Conservation (phyloP, 2,113 vertebrate genomes). For the Dasypus novemcinctus region DNA sequence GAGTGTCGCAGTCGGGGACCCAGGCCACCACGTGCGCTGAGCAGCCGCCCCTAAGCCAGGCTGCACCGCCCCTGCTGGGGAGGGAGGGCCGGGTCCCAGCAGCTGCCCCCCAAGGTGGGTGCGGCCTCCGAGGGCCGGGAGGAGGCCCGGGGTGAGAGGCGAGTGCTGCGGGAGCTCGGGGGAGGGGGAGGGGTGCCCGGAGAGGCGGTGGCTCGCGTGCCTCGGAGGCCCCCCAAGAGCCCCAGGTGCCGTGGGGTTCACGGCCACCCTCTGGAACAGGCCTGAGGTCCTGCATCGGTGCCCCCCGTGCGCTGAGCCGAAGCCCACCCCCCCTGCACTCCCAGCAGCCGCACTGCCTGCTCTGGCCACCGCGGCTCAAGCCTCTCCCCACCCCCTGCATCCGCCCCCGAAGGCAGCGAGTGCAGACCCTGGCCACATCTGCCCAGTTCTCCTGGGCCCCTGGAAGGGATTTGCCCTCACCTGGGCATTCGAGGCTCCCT, state of each 20-base stretch:
- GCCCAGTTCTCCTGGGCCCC: no score
- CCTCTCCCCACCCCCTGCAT: background rate
- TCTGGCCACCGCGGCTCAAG: background rate
- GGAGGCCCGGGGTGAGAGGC: background rate
- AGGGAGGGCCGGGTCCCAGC: fast-evolving
- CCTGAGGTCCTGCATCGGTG: background rate
- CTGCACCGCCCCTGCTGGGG: fast-evolving
- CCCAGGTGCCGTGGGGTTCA: background rate
- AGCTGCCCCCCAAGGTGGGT: background rate
- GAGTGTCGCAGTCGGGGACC: fast-evolving
- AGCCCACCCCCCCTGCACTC: no score
- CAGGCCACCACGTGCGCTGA: fast-evolving
- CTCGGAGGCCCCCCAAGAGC: background rate
- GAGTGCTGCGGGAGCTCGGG: no score
- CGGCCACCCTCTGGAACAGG: background rate
- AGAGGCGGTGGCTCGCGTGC: background rate
- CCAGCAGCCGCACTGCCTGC: no score
- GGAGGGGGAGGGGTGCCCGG: no score
- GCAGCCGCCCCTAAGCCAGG: background rate
- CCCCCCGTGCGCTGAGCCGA: background rate
- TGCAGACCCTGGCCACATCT: no score
- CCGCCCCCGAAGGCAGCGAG: no score
- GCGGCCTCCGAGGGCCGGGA: fast-evolving
- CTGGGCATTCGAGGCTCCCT: no score
- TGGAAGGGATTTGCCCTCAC: no score